A percentile compares a stretch with the other conserved stretches of the same genome.
These are phyloP conservation scores for Whitmania pigra DNA, from an alignment of 1,140 invertebrate species.

Conservation along the genomic window DNA sequence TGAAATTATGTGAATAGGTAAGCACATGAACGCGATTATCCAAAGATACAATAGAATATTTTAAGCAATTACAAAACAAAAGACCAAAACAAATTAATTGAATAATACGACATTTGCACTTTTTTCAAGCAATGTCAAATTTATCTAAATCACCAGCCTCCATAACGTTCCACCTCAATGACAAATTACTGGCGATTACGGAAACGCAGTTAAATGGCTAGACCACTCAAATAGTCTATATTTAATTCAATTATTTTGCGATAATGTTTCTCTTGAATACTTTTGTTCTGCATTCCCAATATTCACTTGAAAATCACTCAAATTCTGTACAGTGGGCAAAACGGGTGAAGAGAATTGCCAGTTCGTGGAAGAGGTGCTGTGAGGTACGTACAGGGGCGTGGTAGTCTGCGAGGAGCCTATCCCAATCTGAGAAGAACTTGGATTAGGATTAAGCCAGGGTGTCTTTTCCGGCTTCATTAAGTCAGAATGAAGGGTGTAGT, in stretches of 20 bases:
- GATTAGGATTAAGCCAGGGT: background rate
- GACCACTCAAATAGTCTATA: too few species aligned
- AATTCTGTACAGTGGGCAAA: background rate
- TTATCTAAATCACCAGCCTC: too few species aligned
- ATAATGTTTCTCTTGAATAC: too few species aligned
- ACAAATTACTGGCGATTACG: too few species aligned
- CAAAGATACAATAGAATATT: background rate
- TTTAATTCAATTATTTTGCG: too few species aligned
- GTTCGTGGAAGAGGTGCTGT: background rate
- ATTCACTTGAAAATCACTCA: background rate
- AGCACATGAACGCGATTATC: background rate
- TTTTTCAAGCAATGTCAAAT: too few species aligned
- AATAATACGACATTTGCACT: too few species aligned
- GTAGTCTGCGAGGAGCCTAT: background rate
- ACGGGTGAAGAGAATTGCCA: background rate
- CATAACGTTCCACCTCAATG: too few species aligned
- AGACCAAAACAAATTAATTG: too few species aligned
- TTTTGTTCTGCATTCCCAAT: too few species aligned
- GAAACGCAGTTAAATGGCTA: too few species aligned
- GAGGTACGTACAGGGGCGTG: background rate
- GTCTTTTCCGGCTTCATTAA: background rate
- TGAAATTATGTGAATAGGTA: background rate
- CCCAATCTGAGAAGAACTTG: background rate
- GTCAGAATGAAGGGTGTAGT: conserved; percentile 21
- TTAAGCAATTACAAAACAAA: background rate